phyloP scores from a whole-genome alignment of 2,113 vertebrate species.

The Cisticola juncidis region DNA sequence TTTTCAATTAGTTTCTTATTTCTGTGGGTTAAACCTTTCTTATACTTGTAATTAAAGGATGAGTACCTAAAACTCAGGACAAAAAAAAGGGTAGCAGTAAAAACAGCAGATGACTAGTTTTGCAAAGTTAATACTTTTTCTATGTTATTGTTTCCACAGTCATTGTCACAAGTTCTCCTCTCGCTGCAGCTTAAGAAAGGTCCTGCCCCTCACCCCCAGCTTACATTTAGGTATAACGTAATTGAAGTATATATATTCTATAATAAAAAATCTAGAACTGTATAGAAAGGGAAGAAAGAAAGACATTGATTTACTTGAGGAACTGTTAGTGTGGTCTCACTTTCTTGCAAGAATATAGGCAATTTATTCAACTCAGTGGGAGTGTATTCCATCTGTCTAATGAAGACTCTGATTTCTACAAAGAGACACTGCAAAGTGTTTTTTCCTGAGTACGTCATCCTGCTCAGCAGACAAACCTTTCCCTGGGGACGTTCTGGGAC shows the following conservation, averaged over 20 bases:
- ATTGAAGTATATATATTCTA: not conserved
- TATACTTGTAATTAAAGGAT: not conserved
- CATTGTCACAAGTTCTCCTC: not conserved
- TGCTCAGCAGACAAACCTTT: not conserved
- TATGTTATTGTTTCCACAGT: not conserved
- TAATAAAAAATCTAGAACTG: not conserved
- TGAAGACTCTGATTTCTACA: constrained; percentile 42
- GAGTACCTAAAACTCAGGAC: not conserved
- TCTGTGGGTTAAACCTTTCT: not conserved
- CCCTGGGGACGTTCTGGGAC: not conserved
- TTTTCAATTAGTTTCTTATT: not conserved
- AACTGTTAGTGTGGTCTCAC: constrained; percentile 12
- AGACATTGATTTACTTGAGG: not conserved
- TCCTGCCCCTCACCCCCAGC: not conserved
- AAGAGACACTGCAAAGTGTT: constrained; percentile 19
- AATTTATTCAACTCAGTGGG: constrained; percentile 53
- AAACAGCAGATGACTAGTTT: not conserved
- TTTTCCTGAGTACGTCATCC: constrained; percentile 25
- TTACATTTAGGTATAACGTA: not conserved
- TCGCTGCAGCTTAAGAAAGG: not conserved
- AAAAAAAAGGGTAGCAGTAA: not conserved
- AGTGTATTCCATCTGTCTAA: constrained; percentile 62
- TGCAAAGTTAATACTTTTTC: not conserved
- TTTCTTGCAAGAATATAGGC: constrained; percentile 31
- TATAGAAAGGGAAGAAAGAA: not conserved